These are phyloP conservation scores for Caenorhabditis virilis DNA, from an alignment of 2,888 invertebrate genomes.

Conservation along the genomic window DNA sequence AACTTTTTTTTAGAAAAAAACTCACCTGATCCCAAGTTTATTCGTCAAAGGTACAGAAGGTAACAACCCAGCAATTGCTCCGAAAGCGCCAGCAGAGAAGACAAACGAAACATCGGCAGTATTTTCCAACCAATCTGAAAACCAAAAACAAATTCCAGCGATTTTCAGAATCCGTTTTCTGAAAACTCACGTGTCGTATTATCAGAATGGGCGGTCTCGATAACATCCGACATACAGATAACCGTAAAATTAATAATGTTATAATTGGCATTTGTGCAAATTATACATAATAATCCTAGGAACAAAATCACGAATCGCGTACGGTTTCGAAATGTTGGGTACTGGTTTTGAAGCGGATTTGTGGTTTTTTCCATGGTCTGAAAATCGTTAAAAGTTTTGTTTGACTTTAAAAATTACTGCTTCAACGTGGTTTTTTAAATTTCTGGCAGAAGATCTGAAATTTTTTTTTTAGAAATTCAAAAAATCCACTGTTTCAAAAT, in stretches of 20 bases:
- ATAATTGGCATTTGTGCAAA: conserved; percentile 29
- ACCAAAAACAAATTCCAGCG: conserved; percentile 6
- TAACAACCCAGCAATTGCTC: conserved; percentile 38
- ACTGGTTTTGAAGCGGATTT: too few relatives aligned
- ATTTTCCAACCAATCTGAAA: conserved; percentile 42
- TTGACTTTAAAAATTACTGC: too few relatives aligned
- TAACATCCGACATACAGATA: conserved; percentile 46
- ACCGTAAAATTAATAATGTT: conserved; percentile 44
- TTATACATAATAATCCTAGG: conserved; percentile 13
- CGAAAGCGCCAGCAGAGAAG: conserved; percentile 44
- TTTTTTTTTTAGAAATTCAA: too few relatives aligned
- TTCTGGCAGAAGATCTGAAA: too few relatives aligned
- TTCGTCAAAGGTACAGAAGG: conserved; percentile 36
- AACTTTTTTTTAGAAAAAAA: too few relatives aligned
- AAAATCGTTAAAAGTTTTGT: too few relatives aligned
- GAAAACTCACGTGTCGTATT: conserved; percentile 20
- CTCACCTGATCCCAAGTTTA: conserved; percentile 34
- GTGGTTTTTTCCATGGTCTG: too few relatives aligned
- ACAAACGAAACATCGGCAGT: conserved; percentile 34
- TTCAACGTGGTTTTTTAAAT: too few relatives aligned
- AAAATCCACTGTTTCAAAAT: too few relatives aligned
- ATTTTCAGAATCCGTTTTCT: too few relatives aligned
- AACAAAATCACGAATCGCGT: conserved; percentile 2
- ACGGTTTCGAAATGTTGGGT: neutral
- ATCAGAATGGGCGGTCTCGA: conserved; percentile 7